Evolutionary conservation across 2,888 invertebrate genomes (phyloP), one percentile per base, ranked within the genome.

Genomic region (Brachyptera risi): DNA sequence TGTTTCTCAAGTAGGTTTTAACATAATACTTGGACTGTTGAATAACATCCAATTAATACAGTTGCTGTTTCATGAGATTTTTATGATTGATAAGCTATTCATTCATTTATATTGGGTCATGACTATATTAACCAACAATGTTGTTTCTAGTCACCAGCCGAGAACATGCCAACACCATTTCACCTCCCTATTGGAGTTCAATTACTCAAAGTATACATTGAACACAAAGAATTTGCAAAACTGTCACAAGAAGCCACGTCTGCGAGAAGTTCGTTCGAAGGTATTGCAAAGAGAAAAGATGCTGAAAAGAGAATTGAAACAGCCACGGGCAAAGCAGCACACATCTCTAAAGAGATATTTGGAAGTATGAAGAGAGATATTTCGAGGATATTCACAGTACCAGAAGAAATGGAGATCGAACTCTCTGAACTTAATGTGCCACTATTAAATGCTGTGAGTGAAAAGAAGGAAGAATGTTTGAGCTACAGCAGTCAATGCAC

Each of bases 131-230:
- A n/a, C n/a, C n/a, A n/a, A n/a, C n/a, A n/a, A n/a, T n/a, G n/a
- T n/a, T n/a, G n/a, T 59, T 13, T 31, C 64, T 65, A 78, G 78
- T 85, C 87, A 0, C 88, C 92, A 0, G 91, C 90, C 0, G 90
- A 91, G 72, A 78, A 79, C 42, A 76, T 88, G 35, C 71, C 76
- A 49, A 76, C 78, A 63, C 82, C 83, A 66, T 89, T 88, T 67
- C 86, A 90, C 54, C 74, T 92, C 60, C 93, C 93, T 0, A 76
- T 86, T 17, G 92, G 92, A 0, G 88, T 92, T 0, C 89, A 92
- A 72, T 80, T 94, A 63, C 75, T 94, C 35, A 83, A 84, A 24
- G 87, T 93, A 1, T 93, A 88, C 70, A 79, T 94, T 26, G 81
- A 84, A 0, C 79, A 79, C 63, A 79, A 80, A 60, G 84, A 87